Base-by-base conservation (phyloP, 2,113 vertebrate species). In the Saguinus imperator region DNA sequence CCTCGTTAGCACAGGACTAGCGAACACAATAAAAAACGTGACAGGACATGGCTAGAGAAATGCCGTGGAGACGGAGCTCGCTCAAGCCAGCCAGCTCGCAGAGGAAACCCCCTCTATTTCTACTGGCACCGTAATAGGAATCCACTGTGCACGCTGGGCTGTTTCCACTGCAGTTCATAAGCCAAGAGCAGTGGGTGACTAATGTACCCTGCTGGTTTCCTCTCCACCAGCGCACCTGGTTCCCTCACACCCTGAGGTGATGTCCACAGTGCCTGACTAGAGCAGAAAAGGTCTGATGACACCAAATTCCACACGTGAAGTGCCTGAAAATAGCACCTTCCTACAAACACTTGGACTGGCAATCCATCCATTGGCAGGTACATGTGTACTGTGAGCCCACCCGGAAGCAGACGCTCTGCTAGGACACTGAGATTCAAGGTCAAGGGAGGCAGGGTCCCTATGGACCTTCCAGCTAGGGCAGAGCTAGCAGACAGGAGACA, bases 361-460 rank as follows among this genome's bases (percentile, higher is more conserved):
- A 4, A 0, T 21, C 6, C 14, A 0, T 29, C 3, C 0, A 1
- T 1, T 6, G 3, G 61, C 4, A 37, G 27, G 3, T 0, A 5
- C 5, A 5, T 2, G 1, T 16, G 4, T 20, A 2, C 13, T 50
- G 10, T 32, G 25, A 5, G 1, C 29, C 79, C 10, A 18, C 20
- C 12, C 40, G 32, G 5, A 4, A 16, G 6, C 64, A 37, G 12
- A 13, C 0, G 0, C 80, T 66, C 0, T 2, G 37, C 20, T 17
- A 16, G 4, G 8, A 5, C 20, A 3, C 1, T 12, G 27, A 50
- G 10, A 43, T 32, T 27, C 45, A 40, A 77, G 45, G 40, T 81
- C 64, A 20, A 1, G 11, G 8, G 68, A 57, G 29, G 9, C 27
- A 27, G 1, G 1, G 7, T 52, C 3, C 58, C 27, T 9, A 10